Conservation (phyloP, 2,113 vertebrate genomes). For the Oryzias celebensis region DNA sequence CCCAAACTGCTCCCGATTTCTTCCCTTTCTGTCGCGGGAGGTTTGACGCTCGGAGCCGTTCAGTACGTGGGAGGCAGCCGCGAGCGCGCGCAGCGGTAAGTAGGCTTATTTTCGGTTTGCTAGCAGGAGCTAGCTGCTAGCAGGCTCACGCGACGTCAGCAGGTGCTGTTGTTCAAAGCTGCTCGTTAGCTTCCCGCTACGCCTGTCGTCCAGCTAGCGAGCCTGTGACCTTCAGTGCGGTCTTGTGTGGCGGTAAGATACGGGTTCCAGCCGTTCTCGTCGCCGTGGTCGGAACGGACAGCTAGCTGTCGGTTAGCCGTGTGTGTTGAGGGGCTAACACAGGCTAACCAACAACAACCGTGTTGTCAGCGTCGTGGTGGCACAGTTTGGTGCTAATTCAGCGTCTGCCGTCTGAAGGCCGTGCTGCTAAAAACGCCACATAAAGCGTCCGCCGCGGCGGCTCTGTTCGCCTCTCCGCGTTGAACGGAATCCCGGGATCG, state of each 20-base stretch:
- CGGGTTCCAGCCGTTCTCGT: slow-evolving; percentile 16
- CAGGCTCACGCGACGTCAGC: slow-evolving; percentile 61
- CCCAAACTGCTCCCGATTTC: slow-evolving; percentile 20
- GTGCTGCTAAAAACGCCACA: slow-evolving; percentile 4
- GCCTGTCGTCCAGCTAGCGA: slow-evolving; percentile 22
- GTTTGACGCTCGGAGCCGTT: slow-evolving; percentile 10
- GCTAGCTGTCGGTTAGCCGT: slow-evolving; percentile 20
- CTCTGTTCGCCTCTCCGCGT: too few species aligned
- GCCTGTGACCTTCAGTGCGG: slow-evolving; percentile 64
- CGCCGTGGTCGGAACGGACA: slow-evolving; percentile 16
- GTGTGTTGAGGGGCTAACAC: slow-evolving; percentile 26
- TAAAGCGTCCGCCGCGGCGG: too few species aligned
- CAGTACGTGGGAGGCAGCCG: slow-evolving; percentile 7
- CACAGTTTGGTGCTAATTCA: slow-evolving; percentile 46
- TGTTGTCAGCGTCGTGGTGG: slow-evolving; percentile 62
- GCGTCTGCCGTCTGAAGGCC: slow-evolving; percentile 43
- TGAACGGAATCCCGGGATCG: too few species aligned
- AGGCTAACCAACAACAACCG: slow-evolving; percentile 40
- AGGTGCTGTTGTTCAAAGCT: slow-evolving; percentile 64
- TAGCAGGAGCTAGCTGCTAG: slow-evolving; percentile 36
- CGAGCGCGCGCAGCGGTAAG: slow-evolving; percentile 51
- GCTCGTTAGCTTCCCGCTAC: slow-evolving; percentile 53
- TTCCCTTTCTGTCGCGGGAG: slow-evolving; percentile 8
- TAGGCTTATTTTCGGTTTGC: slow-evolving; percentile 21
- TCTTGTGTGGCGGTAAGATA: slow-evolving; percentile 31